Evolutionary conservation across 1,140 invertebrate species (phyloP).

Genomic region (Arion vulgaris): DNA sequence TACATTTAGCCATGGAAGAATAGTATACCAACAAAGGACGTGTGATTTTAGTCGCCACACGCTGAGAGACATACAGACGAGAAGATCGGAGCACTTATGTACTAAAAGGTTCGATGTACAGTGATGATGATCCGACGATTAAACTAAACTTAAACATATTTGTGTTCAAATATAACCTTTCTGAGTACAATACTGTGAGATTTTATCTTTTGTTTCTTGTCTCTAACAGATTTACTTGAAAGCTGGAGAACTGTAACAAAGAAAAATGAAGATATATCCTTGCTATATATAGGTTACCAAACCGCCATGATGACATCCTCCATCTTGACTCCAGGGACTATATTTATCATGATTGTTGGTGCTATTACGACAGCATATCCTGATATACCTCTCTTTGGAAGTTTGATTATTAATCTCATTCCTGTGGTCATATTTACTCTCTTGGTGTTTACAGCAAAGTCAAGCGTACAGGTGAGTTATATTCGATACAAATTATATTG

Average conservation of each 20-base stretch:
- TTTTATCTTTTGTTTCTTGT: slow-evolving; percentile 65
- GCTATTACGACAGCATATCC: slow-evolving; percentile 75
- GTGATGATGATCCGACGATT: no score
- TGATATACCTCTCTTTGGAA: slow-evolving; percentile 72
- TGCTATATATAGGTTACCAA: slow-evolving; percentile 75
- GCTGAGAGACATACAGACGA: no score
- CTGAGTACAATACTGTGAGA: no score
- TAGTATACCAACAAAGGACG: no score
- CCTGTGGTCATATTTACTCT: slow-evolving; percentile 75
- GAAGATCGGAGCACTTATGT: no score
- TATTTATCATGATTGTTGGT: slow-evolving; percentile 79
- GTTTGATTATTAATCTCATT: slow-evolving; percentile 73
- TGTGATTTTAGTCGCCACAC: no score
- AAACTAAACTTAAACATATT: no score
- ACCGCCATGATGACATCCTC: slow-evolving; percentile 72
- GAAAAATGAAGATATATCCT: slow-evolving; percentile 77
- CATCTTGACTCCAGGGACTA: slow-evolving; percentile 77
- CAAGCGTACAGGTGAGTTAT: slow-evolving; percentile 72
- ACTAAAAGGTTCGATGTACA: no score
- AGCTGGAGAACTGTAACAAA: slow-evolving; percentile 74
- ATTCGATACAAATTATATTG: no score
- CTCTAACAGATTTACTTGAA: slow-evolving; percentile 59
- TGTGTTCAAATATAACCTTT: no score
- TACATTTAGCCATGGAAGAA: no score
- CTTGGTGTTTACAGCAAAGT: slow-evolving; percentile 72